A percentile compares a stretch with the other conserved stretches of the same genome.
Conservation (phyloP, 2,888 invertebrate genomes). For the Lymantria dispar region DNA sequence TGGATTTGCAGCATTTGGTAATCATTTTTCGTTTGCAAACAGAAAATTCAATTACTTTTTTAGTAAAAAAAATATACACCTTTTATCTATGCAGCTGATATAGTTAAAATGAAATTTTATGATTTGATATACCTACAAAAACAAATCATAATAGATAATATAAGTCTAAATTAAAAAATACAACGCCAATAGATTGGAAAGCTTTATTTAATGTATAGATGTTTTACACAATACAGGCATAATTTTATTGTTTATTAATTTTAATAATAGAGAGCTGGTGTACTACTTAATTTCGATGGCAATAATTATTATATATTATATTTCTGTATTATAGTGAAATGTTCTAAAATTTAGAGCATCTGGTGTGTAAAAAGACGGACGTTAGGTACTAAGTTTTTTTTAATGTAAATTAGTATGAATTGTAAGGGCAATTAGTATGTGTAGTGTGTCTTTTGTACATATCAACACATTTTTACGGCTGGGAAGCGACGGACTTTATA, state of each 20-base stretch:
- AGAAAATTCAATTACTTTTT: no score
- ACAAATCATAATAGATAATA: slow-evolving; percentile 7
- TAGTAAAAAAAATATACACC: no score
- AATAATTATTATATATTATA: slow-evolving; percentile 38
- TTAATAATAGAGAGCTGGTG: slow-evolving; percentile 25
- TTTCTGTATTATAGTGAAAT: slow-evolving; percentile 33
- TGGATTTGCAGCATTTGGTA: no score
- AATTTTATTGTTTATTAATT: slow-evolving; percentile 33
- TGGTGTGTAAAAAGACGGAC: slow-evolving; percentile 44
- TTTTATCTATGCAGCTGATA: neutral
- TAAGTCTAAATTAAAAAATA: slow-evolving; percentile 38
- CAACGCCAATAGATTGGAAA: slow-evolving; percentile 53
- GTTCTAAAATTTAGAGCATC: slow-evolving; percentile 75
- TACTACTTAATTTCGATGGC: slow-evolving; percentile 53
- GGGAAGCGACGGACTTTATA: slow-evolving; percentile 52
- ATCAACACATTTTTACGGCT: slow-evolving; percentile 64
- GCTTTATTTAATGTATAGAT: slow-evolving; percentile 47
- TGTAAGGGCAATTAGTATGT: slow-evolving; percentile 49
- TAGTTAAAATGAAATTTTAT: neutral
- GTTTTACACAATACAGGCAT: slow-evolving; percentile 38
- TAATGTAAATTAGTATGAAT: slow-evolving; percentile 53
- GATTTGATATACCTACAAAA: slow-evolving; percentile 5
- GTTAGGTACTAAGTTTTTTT: slow-evolving; percentile 46
- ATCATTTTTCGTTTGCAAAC: no score
- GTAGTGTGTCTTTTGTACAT: slow-evolving; percentile 63